These are phyloP conservation scores for Pogonocherus hispidulus DNA, from an alignment of 2,888 invertebrate genomes.

Conservation along the genomic window DNA sequence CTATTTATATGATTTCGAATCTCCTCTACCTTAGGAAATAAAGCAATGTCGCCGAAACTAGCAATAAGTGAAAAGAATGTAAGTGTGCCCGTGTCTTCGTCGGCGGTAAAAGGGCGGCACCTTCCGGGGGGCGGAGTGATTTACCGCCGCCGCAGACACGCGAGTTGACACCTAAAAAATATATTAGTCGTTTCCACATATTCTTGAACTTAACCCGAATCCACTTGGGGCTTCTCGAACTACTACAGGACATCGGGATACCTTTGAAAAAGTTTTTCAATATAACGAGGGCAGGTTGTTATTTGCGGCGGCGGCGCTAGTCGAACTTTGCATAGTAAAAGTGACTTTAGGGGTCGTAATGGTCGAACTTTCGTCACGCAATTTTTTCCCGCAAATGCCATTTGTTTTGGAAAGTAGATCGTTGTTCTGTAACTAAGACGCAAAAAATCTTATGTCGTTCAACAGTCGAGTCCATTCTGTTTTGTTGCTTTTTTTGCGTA, in stretches of 20 bases:
- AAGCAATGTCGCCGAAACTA: conserved; percentile 4
- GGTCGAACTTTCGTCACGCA: conserved; percentile 14
- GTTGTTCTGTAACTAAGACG: background rate
- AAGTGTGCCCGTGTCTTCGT: conserved; percentile 19
- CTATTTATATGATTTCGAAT: too few relatives aligned
- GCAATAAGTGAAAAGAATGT: conserved; percentile 14
- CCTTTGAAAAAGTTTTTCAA: conserved; percentile 38
- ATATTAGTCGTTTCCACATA: conserved; percentile 46
- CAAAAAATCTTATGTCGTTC: too few relatives aligned
- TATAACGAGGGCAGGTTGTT: conserved; percentile 32
- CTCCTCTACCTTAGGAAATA: background rate
- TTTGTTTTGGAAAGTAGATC: background rate
- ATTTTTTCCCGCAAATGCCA: conserved; percentile 4
- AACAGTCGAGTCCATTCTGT: too few relatives aligned
- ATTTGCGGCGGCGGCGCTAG: conserved; percentile 19
- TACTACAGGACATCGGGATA: conserved; percentile 26
- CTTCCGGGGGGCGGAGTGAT: conserved; percentile 39
- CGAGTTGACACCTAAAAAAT: conserved; percentile 49
- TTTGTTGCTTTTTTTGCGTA: too few relatives aligned
- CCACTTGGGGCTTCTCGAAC: conserved; percentile 22
- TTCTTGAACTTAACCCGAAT: conserved; percentile 40
- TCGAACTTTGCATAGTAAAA: conserved; percentile 21
- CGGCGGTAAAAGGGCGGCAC: conserved; percentile 40
- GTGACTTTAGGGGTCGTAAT: conserved; percentile 16
- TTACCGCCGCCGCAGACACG: conserved; percentile 35